Evolutionary conservation across 2,113 vertebrate genomes (phyloP), one percentile per base, ranked within the genome.

Genomic region (Rallus limicola): DNA sequence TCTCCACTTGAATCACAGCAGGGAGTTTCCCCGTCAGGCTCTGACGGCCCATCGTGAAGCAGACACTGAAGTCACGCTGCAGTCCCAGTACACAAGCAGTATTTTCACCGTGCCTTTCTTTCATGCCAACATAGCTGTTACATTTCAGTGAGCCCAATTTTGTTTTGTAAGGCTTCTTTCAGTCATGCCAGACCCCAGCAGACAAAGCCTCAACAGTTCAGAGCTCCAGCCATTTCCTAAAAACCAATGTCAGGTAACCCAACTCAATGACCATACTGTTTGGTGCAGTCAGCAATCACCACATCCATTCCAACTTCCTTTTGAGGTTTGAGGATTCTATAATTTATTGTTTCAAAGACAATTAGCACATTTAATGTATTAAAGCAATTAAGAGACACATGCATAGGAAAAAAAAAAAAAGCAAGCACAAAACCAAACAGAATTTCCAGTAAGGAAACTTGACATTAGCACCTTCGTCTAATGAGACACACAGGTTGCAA

Each of bases 151-250:
- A 93, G 83, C 83, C 91, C 81, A 84, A 82, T 86, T 92, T 91
- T 68, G 56, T 92, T 95, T 87, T 78, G 93, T 79, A 95, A 96
- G 74, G 86, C 83, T 93, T 91, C 94, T 95, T 95, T 97, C 94
- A 97, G 92, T 74, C 91, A 94, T 3, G 56, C 91, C 95, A 97
- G 89, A 96, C 81, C 86, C 93, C 91, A 91, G 89, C n/a, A 92
- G 93, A 97, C 95, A 97, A 95, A 96, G 95, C 91, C 93, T 71
- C 93, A 95, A 95, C 83, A 96, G 96, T 96, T 93, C 93, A 69
- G 88, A 92, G 79, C 75, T 86, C 50, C 71, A 88, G 82, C 18
- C 71, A 55, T 88, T 86, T 67, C 94, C 90, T 63, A 82, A 93
- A 95, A 96, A 44, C n/a, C 63, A 2, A 69, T 92, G 95, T 82